Conservation (phyloP, 2,797 vertebrate genomes). For the Sandelia bainsii region DNA sequence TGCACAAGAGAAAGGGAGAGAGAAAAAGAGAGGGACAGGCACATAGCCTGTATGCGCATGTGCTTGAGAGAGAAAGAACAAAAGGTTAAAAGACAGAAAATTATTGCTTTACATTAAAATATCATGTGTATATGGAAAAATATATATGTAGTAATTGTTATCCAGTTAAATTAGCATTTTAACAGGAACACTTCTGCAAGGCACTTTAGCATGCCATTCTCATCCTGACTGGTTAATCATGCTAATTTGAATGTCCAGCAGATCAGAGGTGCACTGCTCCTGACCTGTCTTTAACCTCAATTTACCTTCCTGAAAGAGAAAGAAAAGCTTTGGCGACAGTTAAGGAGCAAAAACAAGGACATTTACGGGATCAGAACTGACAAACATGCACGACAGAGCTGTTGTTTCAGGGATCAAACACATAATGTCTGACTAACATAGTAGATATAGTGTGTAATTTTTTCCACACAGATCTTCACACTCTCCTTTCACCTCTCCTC, state of each 20-base stretch:
- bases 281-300: slow-evolving; percentile 54
- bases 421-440: neutral
- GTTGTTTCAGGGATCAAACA: slow-evolving; percentile 8
- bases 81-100: no score
- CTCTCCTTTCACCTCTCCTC: neutral
- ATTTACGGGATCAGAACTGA: slow-evolving; percentile 8
- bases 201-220: no score
- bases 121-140: no score
- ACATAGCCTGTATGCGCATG: no score
- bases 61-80: no score
- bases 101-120: no score
- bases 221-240: slow-evolving; percentile 26
- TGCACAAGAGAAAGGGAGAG: no score
- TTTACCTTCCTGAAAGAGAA: slow-evolving; percentile 19
- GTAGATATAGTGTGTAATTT: neutral
- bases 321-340: slow-evolving; percentile 11
- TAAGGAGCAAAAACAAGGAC: neutral
- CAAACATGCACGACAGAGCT: slow-evolving; percentile 2
- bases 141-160: no score
- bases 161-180: no score
- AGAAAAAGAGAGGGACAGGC: no score
- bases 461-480: neutral
- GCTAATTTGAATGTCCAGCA: slow-evolving; percentile 32
- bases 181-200: no score
- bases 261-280: slow-evolving; percentile 3